Evolutionary conservation across 2,113 vertebrate species (phyloP).

Genomic region (Tapirus terrestris): DNA sequence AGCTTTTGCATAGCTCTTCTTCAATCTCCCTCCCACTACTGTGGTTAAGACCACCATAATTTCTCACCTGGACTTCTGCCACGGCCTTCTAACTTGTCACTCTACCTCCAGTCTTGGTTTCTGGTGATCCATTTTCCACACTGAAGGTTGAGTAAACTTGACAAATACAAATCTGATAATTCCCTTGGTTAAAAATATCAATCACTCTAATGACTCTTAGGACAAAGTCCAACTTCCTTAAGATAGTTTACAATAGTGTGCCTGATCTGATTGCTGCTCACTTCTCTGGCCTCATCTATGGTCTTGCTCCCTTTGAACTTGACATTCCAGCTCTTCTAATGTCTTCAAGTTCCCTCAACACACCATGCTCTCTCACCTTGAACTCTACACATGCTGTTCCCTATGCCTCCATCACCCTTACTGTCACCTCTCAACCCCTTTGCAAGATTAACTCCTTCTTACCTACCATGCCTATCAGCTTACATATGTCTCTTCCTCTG

Average conservation of each 20-base stretch:
- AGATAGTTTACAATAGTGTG: not conserved
- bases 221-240: not conserved
- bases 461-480: not conserved
- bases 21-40: no score
- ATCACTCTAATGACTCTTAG: not conserved
- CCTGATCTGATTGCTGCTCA: not conserved
- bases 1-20: not conserved
- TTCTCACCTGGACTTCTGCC: not conserved
- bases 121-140: not conserved
- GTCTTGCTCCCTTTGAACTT: not conserved
- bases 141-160: not conserved
- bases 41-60: not conserved
- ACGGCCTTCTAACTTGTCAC: not conserved
- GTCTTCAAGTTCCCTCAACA: not conserved
- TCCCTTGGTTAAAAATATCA: not conserved
- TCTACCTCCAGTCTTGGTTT: not conserved
- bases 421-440: not conserved
- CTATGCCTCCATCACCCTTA: not conserved
- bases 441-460: not conserved
- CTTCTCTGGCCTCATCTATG: not conserved
- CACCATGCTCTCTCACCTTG: not conserved
- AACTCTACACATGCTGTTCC: no score
- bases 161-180: not conserved
- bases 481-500: not conserved
- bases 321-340: not conserved